Evolutionary conservation across 2,797 vertebrate species (phyloP), one percentile per base, ranked within the genome.

Genomic region (Pseudopleuronectes americanus): DNA sequence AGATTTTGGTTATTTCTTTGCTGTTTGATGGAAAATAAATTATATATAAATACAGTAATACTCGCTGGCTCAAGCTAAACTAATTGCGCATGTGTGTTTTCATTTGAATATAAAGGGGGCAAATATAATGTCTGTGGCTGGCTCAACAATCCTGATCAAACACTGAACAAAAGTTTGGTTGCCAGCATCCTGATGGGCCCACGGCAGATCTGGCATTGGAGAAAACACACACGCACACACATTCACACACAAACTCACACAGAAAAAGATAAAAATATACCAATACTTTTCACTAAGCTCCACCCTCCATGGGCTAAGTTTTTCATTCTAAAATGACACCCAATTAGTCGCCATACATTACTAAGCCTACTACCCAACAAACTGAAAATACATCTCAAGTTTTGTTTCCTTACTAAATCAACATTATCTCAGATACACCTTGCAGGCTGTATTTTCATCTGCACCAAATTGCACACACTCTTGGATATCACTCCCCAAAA

Each of bases 101-200:
- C 6, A 16, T 66, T 69, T 48, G 65, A 16, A 45, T 1, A 77
- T 26, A 65, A 45, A 33, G 1, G n/a, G 19, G 38, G 14, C 23
- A 64, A 60, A 59, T 19, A 61, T 22, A 33, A 10, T 67, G 45
- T 45, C 6, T 36, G 23, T 49, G 45, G 59, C 28, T 69, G 13
- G 52, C 74, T 68, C 82, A 71, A 71, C 69, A 78, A 73, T 75
- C 57, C 67, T 65, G 70, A 87, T 86, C 84, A 87, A 87, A 90
- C 79, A 85, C 55, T 48, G 43, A 68, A 73, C 48, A 58, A 61
- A 57, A 57, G 61, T 23, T 2, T 12, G 31, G 33, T 17, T 79
- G 74, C 84, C 74, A 82, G 69, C 24, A 59, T 73, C 71, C 68
- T 26, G 19, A 57, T 60, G 64, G 58, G 65, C 65, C 71, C 53